Base-by-base conservation (phyloP, 2,888 invertebrate genomes). In the Carterocephalus palaemon region DNA sequence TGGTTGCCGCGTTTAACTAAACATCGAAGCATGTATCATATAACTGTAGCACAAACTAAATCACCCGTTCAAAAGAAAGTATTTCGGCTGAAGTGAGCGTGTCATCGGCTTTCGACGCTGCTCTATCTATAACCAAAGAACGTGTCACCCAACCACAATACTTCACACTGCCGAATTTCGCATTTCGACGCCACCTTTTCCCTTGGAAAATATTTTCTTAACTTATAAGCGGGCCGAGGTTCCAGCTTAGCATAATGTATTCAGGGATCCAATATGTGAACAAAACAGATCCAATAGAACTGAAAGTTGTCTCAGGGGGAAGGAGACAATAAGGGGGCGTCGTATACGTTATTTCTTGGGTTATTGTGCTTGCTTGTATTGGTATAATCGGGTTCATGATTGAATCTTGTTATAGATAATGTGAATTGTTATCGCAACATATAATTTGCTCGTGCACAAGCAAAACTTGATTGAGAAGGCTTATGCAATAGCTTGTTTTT, bases 201-300 rank as follows among this genome's bases (percentile, higher is more conserved):
- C 34, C 42, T 29, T 36, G 29, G 39, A 47, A 46, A 56, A 53
- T 51, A 56, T 52, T 53, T 52, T 47, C 50, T 51, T 47, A 54
- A 46, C 51, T 49, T 43, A 47, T 51, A 46, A 48, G 46, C 48
- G 48, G 49, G 52, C 55, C 51, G 51, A 49, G 57, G 46, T 49
- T 49, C 24, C 46, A 42, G 53, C 40, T 58, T 57, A 54, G 53
- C 55, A 57, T 58, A 58, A 57, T 57, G 49, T 58, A 58, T 58
- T 57, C 58, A 52, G 57, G 57, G 57, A 57, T 53, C 51, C 57
- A 55, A 57, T 55, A 57, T 58, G 55, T 52, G 57, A 53, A 54
- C 52, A 50, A 50, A 51, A 53, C 50, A 46, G 46, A 48, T 40
- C 52, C 49, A 52, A 51, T 51, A 49, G 52, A 49, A 48, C 31